These are phyloP conservation scores for Heliconius nattereri DNA, from an alignment of 1,140 invertebrate species.

Conservation along the genomic window DNA sequence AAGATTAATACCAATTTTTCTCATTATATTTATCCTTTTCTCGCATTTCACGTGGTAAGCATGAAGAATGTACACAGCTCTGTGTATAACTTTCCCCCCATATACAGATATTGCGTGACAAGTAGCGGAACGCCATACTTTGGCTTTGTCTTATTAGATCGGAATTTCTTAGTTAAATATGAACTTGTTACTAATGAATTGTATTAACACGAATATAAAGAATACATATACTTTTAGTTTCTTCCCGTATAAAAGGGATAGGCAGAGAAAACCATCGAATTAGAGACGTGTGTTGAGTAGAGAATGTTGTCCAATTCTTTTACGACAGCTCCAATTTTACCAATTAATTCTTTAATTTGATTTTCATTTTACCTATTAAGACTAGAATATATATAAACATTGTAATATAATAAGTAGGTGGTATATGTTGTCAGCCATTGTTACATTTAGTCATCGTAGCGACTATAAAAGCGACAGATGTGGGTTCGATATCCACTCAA, in stretches of 20 bases:
- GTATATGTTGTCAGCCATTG: too few species aligned
- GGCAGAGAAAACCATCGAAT: too few species aligned
- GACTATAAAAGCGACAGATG: background rate
- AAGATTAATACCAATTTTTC: background rate
- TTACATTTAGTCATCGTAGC: too few species aligned
- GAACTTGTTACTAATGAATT: background rate
- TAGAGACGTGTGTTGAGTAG: too few species aligned
- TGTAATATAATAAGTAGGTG: too few species aligned
- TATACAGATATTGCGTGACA: background rate
- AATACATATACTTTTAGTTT: background rate
- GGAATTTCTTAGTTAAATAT: background rate
- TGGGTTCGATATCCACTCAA: background rate
- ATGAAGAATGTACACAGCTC: background rate
- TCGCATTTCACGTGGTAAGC: background rate
- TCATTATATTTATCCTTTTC: background rate
- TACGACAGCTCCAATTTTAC: too few species aligned
- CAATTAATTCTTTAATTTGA: too few species aligned
- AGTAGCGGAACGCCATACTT: slow-evolving; percentile 4
- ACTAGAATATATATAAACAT: too few species aligned
- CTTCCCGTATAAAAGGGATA: too few species aligned
- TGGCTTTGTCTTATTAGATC: background rate
- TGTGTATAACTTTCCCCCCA: background rate
- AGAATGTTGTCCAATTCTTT: too few species aligned
- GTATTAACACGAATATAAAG: background rate
- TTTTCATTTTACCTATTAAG: too few species aligned